phyloP scores from a whole-genome alignment of 2,113 vertebrate species.

The Larimichthys polyactis region DNA sequence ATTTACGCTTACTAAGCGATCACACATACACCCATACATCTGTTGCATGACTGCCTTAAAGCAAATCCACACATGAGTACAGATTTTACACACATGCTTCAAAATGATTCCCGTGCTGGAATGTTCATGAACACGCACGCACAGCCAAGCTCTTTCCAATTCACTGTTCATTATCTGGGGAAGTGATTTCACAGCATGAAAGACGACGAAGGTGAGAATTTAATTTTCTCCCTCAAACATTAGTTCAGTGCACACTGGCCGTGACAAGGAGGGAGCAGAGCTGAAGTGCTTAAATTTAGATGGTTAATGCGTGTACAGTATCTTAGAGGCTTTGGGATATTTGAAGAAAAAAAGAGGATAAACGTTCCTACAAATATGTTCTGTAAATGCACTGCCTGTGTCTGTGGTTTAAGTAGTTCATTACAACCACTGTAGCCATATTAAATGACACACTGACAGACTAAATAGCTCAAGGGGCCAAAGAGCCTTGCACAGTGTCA shows the following conservation, averaged over 20 bases:
- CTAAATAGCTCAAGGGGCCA: background rate
- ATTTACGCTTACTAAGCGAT: background rate
- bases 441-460: constrained; percentile 13
- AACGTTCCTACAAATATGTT: background rate
- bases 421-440: background rate
- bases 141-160: background rate
- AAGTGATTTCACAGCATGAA: constrained; percentile 52
- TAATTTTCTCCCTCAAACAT: constrained; percentile 73
- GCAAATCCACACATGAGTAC: background rate
- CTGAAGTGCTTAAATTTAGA: constrained; percentile 26
- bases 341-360: constrained; percentile 15
- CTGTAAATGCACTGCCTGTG: constrained; percentile 4
- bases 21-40: background rate
- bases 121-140: constrained; percentile 14
- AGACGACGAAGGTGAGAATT: constrained; percentile 40
- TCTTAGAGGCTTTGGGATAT: constrained; percentile 12
- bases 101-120: background rate
- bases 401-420: constrained; percentile 14
- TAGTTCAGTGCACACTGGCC: constrained; percentile 52
- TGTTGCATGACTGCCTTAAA: constrained; percentile 5
- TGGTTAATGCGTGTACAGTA: constrained; percentile 9
- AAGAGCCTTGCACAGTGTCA: constrained; percentile 13
- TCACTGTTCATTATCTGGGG: constrained; percentile 46
- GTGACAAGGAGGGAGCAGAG: constrained; percentile 27
- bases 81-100: constrained; percentile 7